Conservation (phyloP, 2,113 vertebrate species). For the Periophthalmus modestus region DNA sequence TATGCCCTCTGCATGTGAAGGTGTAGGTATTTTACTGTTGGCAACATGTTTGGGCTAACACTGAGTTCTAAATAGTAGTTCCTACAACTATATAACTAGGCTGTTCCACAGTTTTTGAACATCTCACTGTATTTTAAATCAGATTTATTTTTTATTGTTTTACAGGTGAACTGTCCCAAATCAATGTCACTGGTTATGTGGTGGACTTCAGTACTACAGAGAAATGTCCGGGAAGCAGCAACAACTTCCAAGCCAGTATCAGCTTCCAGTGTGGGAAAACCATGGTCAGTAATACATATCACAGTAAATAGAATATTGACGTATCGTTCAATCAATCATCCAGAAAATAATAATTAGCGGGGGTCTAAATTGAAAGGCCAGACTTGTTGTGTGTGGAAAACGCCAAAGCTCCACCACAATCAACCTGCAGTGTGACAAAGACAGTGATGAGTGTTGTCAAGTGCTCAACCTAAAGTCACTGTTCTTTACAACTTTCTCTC, state of each 20-base stretch:
- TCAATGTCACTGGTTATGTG: constrained; percentile 70
- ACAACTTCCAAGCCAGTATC: constrained; percentile 84
- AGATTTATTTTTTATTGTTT: background rate
- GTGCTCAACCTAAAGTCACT: background rate
- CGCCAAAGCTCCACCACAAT: constrained; percentile 83
- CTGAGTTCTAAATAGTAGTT: background rate
- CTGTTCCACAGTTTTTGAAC: background rate
- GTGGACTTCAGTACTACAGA: constrained; percentile 78
- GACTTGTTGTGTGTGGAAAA: constrained; percentile 76
- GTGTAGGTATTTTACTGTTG: constrained; percentile 13
- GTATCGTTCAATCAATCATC: too few relatives aligned
- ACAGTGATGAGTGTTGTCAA: constrained; percentile 76
- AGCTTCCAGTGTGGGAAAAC: constrained; percentile 93
- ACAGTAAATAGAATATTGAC: too few relatives aligned
- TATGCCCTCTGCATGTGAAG: background rate
- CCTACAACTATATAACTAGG: background rate
- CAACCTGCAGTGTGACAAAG: constrained; percentile 85
- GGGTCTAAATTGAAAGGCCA: constrained; percentile 70
- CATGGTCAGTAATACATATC: constrained; percentile 79
- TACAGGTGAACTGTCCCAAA: constrained; percentile 78
- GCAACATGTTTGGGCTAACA: too few relatives aligned
- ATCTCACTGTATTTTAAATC: background rate
- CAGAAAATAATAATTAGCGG: too few relatives aligned
- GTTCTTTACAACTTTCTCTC: background rate
- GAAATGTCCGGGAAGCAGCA: constrained; percentile 66